A percentile compares a stretch with the other conserved stretches of the same genome.
Conservation (phyloP, 2,888 invertebrate species). For the Stenodema calcarata region DNA sequence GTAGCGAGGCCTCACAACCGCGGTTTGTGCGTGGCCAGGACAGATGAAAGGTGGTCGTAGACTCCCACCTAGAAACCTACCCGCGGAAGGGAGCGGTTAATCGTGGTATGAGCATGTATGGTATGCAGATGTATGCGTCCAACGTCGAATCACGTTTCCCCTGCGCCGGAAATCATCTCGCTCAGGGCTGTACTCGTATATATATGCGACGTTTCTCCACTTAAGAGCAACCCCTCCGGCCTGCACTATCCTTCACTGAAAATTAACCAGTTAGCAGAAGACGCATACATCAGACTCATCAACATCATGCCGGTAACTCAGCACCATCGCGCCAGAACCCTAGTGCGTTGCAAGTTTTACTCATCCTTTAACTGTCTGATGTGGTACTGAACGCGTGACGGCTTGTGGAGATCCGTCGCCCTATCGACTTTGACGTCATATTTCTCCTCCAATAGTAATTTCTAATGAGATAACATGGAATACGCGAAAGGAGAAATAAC, state of each 20-base stretch:
- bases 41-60: slow-evolving; percentile 7
- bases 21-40: neutral
- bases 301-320: neutral
- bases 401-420: too few relatives aligned
- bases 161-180: slow-evolving; percentile 6
- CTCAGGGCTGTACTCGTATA: neutral
- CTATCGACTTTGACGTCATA: too few relatives aligned
- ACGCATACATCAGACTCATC: neutral
- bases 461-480: too few relatives aligned
- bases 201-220: neutral
- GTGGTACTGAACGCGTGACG: too few relatives aligned
- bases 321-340: neutral
- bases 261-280: slow-evolving; percentile 27
- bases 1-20: neutral
- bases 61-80: neutral
- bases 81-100: neutral
- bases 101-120: slow-evolving; percentile 30
- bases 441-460: too few relatives aligned
- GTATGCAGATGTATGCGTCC: slow-evolving; percentile 41
- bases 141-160: slow-evolving; percentile 2
- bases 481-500: too few relatives aligned
- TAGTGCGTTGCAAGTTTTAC: neutral
- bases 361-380: neutral
- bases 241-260: neutral
- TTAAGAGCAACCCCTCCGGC: neutral